phyloP scores from a whole-genome alignment of 2,113 vertebrate genomes.

The Kryptolebias marmoratus region DNA sequence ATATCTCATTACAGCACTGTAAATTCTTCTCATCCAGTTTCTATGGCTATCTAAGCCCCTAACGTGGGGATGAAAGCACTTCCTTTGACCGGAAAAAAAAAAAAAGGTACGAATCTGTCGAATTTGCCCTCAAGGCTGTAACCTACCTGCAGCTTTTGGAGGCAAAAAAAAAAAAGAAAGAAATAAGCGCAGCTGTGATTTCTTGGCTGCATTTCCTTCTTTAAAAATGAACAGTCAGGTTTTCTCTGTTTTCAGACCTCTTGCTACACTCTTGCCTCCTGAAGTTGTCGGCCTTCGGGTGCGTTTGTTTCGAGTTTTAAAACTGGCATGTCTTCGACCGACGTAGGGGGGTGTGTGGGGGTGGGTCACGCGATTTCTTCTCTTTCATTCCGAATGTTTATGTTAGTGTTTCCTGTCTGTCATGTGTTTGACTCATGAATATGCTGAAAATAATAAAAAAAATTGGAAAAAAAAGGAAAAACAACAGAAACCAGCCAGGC shows the following conservation, averaged over 20 bases:
- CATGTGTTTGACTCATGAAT: constrained; percentile 79
- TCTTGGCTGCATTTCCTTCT: constrained; percentile 15
- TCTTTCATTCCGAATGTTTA: constrained; percentile 77
- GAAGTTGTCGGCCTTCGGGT: constrained; percentile 39
- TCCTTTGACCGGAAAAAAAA: constrained; percentile 61
- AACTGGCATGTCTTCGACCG: constrained; percentile 71
- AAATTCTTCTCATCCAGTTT: constrained; percentile 74
- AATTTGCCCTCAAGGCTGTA: constrained; percentile 30
- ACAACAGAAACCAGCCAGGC: constrained; percentile 12
- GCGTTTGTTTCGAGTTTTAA: constrained; percentile 56
- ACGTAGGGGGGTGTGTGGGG: not conserved
- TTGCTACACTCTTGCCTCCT: constrained; percentile 34
- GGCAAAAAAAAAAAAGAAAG: constrained; percentile 21
- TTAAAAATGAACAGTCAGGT: constrained; percentile 8
- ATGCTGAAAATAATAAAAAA: constrained; percentile 71
- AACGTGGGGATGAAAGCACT: constrained; percentile 52
- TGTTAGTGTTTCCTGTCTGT: constrained; percentile 81
- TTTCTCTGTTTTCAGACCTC: constrained; percentile 11
- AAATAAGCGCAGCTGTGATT: not conserved
- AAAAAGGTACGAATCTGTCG: constrained; percentile 53
- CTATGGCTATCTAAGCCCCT: constrained; percentile 60
- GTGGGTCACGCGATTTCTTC: constrained; percentile 68
- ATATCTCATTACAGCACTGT: constrained; percentile 70
- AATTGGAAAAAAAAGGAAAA: constrained; percentile 2
- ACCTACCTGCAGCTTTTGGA: constrained; percentile 43